Evolutionary conservation across 1,140 invertebrate species (phyloP), one percentile per base, ranked within the genome.

Genomic region (Drosophila serrata): DNA sequence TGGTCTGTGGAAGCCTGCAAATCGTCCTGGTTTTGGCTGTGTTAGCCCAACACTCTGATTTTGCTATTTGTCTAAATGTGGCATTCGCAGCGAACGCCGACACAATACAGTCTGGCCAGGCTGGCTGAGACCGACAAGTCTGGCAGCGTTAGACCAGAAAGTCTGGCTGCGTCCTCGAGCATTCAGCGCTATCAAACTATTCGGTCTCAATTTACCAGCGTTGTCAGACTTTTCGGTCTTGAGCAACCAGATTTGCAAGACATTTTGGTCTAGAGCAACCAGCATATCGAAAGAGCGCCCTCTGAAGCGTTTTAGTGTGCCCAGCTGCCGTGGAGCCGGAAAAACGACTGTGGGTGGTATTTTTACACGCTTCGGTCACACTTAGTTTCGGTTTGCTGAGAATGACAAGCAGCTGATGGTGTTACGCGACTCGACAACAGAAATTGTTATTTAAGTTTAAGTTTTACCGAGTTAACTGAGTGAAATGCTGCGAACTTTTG

Each of bases 401-500:
- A 24, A 24, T 24, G 24, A 24, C 24, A 24, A 24, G 4, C 84
- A 88, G 80, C 80, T 90, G 84, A 67, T 51, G 0, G 12, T 88
- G 74, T 90, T 88, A 88, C 85, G 84, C 85, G 84, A 87, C 29
- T 31, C 31, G 19, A 8, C 11, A 64, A n/a, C 17, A 42, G n/a
- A 42, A 42, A 40, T 39, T 43, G 6, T 35, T 42, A 5, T 2
- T 45, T 63, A 67, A 53, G 48, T 55, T 56, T 42, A 2, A 13
- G 9, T 37, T 63, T 40, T 31, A 1, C 2, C 49, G 2, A 12
- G 45, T 76, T 58, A 76, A 68, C 22, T 33, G 19, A 35, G 24
- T 8, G 43, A 74, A 51, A 88, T 91, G 82, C 56, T 88, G 46
- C 75, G 79, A 35, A 56, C 68, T 1, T 56, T 90, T 8, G 37